Evolutionary conservation across 2,113 vertebrate genomes (phyloP).

Genomic region (Ochotona princeps): DNA sequence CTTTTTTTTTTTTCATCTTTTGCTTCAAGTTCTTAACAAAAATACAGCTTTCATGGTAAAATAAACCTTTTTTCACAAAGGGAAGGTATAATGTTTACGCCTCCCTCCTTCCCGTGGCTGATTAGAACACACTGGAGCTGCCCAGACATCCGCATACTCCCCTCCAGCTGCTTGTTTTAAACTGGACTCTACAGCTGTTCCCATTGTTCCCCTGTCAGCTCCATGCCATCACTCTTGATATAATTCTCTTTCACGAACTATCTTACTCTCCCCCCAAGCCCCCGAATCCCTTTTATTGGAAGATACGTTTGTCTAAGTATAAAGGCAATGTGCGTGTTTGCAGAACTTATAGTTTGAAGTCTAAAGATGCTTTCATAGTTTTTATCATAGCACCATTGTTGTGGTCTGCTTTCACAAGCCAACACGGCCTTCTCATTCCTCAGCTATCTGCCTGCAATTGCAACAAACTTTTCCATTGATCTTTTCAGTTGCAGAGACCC

Average conservation of each 20-base stretch:
- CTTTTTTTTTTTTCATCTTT: neutral
- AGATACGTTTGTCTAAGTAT: conserved; percentile 72
- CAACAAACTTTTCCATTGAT: conserved; percentile 62
- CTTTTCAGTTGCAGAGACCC: neutral
- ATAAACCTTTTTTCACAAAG: neutral
- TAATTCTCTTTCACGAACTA: neutral
- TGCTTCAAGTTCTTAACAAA: neutral
- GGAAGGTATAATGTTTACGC: neutral
- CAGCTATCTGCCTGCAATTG: conserved; percentile 74
- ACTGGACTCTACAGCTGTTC: conserved; percentile 48
- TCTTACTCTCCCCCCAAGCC: conserved; percentile 69
- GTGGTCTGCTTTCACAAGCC: conserved; percentile 60
- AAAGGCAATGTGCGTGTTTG: neutral
- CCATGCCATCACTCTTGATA: conserved; percentile 48
- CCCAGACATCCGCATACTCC: conserved; percentile 56
- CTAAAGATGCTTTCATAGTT: conserved; percentile 61
- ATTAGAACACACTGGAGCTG: conserved; percentile 64
- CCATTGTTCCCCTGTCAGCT: neutral
- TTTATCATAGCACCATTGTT: conserved; percentile 77
- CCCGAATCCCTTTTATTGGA: conserved; percentile 20
- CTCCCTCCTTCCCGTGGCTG: conserved; percentile 32
- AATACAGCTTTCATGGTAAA: neutral
- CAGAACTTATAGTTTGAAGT: conserved; percentile 53
- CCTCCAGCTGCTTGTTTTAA: conserved; percentile 53
- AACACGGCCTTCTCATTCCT: conserved; percentile 79